Evolutionary conservation across 1,140 invertebrate genomes (phyloP).

Genomic region (Drosophila ficusphila): DNA sequence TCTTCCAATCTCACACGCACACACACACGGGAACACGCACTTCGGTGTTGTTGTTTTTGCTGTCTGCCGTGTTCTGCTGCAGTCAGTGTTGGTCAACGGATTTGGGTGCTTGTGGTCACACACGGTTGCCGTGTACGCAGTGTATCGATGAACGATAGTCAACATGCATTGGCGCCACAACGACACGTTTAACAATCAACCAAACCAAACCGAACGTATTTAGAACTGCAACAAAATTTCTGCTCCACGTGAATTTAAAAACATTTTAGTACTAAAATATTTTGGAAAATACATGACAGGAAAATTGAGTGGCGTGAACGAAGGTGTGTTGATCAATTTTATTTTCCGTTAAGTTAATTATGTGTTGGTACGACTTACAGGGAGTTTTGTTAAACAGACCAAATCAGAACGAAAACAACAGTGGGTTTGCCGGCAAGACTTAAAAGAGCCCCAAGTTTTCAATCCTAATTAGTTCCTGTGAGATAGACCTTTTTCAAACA

Average conservation of each 20-base stretch:
- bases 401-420: too few relatives aligned
- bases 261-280: slow-evolving; percentile 72
- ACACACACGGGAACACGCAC: slow-evolving; percentile 44
- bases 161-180: slow-evolving; percentile 67
- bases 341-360: background rate
- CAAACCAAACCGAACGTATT: slow-evolving; percentile 74
- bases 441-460: too few relatives aligned
- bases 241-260: slow-evolving; percentile 78
- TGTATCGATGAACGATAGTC: slow-evolving; percentile 61
- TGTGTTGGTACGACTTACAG: too few relatives aligned
- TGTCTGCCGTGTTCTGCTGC: slow-evolving; percentile 35
- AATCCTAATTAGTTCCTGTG: too few relatives aligned
- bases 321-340: slow-evolving; percentile 4
- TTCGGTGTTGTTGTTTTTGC: slow-evolving; percentile 39
- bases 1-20: slow-evolving; percentile 79
- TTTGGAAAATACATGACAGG: slow-evolving; percentile 18
- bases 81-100: slow-evolving; percentile 68
- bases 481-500: too few relatives aligned
- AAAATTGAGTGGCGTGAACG: slow-evolving; percentile 2
- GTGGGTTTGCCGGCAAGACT: too few relatives aligned
- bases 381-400: too few relatives aligned
- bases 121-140: slow-evolving; percentile 49
- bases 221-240: slow-evolving; percentile 77
- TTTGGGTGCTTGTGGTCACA: slow-evolving; percentile 41
- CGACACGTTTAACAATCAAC: slow-evolving; percentile 49